phyloP scores from a whole-genome alignment of 2,797 vertebrate genomes.

The Poecilia wingei region DNA sequence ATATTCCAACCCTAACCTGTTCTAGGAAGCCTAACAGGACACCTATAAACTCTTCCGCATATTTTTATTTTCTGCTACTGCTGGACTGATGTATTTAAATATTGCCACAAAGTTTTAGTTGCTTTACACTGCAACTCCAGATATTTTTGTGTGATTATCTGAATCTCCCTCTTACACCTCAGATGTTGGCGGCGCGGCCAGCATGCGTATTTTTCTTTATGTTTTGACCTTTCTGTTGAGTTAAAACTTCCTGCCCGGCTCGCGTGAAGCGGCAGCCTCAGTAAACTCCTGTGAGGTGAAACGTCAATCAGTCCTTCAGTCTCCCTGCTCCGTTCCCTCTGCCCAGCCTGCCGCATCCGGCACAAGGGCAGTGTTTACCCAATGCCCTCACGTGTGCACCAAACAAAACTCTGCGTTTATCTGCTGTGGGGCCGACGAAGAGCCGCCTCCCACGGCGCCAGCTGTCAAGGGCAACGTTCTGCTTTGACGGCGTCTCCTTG shows the following conservation, averaged over 20 bases:
- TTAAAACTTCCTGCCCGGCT: background rate
- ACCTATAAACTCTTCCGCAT: background rate
- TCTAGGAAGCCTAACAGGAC: no score
- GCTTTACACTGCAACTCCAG: background rate
- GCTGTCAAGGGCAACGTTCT: conserved; percentile 69
- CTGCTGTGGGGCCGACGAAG: conserved; percentile 46
- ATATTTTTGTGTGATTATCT: background rate
- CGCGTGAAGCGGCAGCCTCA: conserved; percentile 7
- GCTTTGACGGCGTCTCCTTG: conserved; percentile 68
- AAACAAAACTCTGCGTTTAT: conserved; percentile 55
- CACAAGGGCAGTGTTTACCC: conserved; percentile 39
- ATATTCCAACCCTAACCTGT: no score
- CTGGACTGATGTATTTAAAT: background rate
- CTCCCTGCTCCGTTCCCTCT: conserved; percentile 10
- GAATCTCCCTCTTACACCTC: background rate
- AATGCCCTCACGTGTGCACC: conserved; percentile 28
- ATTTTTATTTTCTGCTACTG: background rate
- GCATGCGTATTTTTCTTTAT: background rate
- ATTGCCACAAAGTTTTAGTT: background rate
- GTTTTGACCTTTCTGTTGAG: conserved; percentile 7
- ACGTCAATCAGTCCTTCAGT: conserved; percentile 30
- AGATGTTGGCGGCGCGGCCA: background rate
- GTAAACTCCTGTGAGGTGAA: conserved; percentile 12
- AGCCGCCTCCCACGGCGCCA: conserved; percentile 62
- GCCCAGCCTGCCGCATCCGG: conserved; percentile 25